Evolutionary conservation across 2,888 invertebrate species (phyloP), one percentile per base, ranked within the genome.

Genomic region (Pediacus dermestoides): DNA sequence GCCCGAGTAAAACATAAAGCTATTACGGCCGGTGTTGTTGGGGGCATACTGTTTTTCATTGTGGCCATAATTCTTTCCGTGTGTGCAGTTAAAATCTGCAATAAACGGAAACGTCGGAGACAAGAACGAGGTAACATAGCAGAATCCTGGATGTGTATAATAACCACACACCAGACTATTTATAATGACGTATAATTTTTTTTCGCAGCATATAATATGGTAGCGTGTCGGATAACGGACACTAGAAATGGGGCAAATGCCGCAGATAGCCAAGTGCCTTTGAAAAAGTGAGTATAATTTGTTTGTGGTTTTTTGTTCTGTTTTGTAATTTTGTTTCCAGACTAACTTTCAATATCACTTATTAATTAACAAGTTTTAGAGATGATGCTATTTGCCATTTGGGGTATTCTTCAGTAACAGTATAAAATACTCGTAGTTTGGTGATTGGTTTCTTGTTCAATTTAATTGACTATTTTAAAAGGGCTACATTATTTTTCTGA

Each of bases 171-270:
- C 6, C n/a, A 26, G 6, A 8, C n/a, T 9, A 8, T n/a, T n/a
- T n/a, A n/a, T n/a, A n/a, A n/a, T n/a, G n/a, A n/a, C n/a, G n/a
- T n/a, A n/a, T n/a, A n/a, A n/a, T n/a, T n/a, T n/a, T n/a, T n/a
- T n/a, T n/a, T n/a, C n/a, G n/a, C 85, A 93, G 93, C 91, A 77
- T 93, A 93, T 82, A 92, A 91, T 80, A 91, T 93, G 92, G 93
- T 93, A 80, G 89, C 93, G 74, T 92, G 92, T 81, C 85, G 93
- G 71, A 86, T 92, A 71, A 90, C 91, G 61, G 92, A 93, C 74
- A 82, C 89, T 65, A 85, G 92, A 74, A 91, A 91, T 73, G 90
- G 91, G 65, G 75, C 77, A 64, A 72, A 78, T 72, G 76, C 78
- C 72, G 80, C 83, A 72, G 80, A 88, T 84, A 91, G 90, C 82